Base-by-base conservation (phyloP, 1,140 invertebrate genomes). In the Orchestia grillus region DNA sequence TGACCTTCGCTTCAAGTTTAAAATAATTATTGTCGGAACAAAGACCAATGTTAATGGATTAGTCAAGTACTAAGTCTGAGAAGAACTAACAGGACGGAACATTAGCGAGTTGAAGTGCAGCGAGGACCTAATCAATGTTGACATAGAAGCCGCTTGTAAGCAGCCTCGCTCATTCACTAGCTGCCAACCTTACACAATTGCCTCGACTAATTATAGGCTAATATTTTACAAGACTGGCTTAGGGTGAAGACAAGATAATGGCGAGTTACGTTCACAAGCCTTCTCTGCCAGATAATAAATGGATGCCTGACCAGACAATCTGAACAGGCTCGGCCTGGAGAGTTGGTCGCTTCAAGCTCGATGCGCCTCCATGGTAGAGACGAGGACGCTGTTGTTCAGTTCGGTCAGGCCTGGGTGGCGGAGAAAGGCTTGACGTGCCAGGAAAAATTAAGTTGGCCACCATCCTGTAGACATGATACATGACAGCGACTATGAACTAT, bases 151-250 rank as follows among this genome's bases (percentile, higher is more conserved):
- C 44, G 44, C 92, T 94, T 94, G 92, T 94, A 94, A 94, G 92
- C 92, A 47, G 92, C 44, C 92, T 94, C 92, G 92, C 92, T 94
- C 92, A 94, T 94, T 94, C 92, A 94, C 92, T 45, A 94, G 92
- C 44, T 94, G 92, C 92, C 92, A 94, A 94, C 92, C 92, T 94
- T 94, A 94, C 92, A 94, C 92, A 94, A 94, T 94, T 45, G 43
- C 92, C 92, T 94, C 92, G 92, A 94, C 92, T 94, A 94, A 94
- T 94, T 94, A 94, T 94, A 94, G 92, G 92, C 92, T 94, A 94
- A 94, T 94, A 94, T 45, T 94, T 94, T 94, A 94, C 92, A 94
- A n/a, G 43, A 94, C 8, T 45, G 92, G 92, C 92, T 94, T 94
- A 94, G 92, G 92, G 92, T 94, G 92, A 94, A 94, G 92, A 94